Percentiles rank a stretch among this genome's conserved stretches.
phyloP scores from a whole-genome alignment of 2,797 vertebrate species.

The Uromys caudimaculatus region DNA sequence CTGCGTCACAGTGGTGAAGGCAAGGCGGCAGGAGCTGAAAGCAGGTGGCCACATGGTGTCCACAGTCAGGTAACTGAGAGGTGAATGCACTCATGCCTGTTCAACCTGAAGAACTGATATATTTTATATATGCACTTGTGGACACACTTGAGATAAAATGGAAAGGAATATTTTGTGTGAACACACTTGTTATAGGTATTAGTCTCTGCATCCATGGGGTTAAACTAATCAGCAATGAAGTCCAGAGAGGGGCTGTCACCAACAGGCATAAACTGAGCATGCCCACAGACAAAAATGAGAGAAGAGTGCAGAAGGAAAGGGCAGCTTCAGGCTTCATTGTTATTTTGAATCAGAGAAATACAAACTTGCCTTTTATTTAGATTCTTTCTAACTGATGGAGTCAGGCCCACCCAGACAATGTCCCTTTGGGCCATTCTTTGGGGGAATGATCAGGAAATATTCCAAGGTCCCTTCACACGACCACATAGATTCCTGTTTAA shows the following conservation, averaged over 20 bases:
- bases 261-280: accelerated
- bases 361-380: not conserved
- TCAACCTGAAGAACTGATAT: no score
- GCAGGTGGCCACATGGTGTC: not conserved
- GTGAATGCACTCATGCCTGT: not conserved
- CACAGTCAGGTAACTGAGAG: not conserved
- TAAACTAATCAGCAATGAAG: not conserved
- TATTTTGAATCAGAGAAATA: not conserved
- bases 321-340: no score
- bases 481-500: not conserved
- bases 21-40: not conserved
- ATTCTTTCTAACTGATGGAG: not conserved
- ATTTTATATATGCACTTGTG: no score
- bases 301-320: not conserved
- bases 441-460: not conserved
- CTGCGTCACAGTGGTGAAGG: not conserved
- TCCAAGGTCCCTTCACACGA: not conserved
- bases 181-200: not conserved
- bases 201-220: not conserved
- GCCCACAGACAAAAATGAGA: not conserved
- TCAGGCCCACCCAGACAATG: not conserved
- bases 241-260: not conserved
- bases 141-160: not conserved
- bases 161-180: not conserved
- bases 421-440: not conserved